Evolutionary conservation across 2,888 invertebrate genomes (phyloP).

Genomic region (Oxycera nigricornis): DNA sequence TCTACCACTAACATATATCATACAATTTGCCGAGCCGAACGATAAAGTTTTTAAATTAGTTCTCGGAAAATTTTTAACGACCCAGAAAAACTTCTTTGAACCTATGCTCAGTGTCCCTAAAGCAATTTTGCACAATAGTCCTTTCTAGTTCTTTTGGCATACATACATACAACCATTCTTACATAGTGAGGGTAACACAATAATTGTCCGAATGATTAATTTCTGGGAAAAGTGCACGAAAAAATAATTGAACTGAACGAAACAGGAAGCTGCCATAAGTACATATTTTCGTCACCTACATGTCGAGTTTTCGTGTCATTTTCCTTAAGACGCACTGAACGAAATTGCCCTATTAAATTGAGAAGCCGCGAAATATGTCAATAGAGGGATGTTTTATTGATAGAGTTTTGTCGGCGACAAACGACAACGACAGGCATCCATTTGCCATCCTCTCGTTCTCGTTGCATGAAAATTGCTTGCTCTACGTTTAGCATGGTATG

Average conservation of each 20-base stretch:
- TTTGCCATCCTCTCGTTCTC: background rate
- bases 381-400: constrained; percentile 41
- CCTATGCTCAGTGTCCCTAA: constrained; percentile 9
- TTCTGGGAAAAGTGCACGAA: constrained; percentile 9
- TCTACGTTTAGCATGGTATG: background rate
- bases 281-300: constrained; percentile 31
- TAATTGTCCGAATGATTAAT: constrained; percentile 34
- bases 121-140: constrained; percentile 29
- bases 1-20: constrained; percentile 1
- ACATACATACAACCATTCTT: background rate
- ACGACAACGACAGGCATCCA: constrained; percentile 10
- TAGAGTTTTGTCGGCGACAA: constrained; percentile 37
- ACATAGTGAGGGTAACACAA: background rate
- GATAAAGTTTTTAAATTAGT: constrained; percentile 35
- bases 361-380: constrained; percentile 45
- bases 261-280: background rate
- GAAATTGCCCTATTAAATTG: constrained; percentile 42
- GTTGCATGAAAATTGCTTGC: background rate
- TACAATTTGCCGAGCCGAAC: background rate
- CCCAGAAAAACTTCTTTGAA: constrained; percentile 21
- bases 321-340: background rate
- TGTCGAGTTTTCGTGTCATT: constrained; percentile 5
- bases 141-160: background rate
- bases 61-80: constrained; percentile 8
- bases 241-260: constrained; percentile 2